phyloP scores from a whole-genome alignment of 2,113 vertebrate genomes.

The Anarhynchus alexandrinus region DNA sequence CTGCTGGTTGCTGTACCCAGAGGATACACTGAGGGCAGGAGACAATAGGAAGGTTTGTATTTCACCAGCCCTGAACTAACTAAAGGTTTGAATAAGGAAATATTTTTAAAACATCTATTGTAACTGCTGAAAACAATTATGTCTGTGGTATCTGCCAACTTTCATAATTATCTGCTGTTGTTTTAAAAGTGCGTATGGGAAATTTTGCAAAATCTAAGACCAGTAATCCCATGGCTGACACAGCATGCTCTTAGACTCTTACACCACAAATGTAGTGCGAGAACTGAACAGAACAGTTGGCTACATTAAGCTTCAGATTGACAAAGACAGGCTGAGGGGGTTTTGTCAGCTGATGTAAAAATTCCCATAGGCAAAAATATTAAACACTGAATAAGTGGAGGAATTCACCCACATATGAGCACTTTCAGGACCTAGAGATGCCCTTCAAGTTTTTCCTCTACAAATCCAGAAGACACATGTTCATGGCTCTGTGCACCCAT shows the following conservation, averaged over 20 bases:
- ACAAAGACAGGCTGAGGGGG: neutral
- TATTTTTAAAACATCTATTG: constrained; percentile 17
- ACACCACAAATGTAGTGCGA: neutral
- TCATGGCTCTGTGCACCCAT: fast-evolving
- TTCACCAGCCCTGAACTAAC: neutral
- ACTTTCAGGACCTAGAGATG: neutral
- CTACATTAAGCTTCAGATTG: neutral
- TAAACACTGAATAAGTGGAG: neutral
- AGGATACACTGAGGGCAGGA: neutral
- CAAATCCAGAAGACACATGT: neutral
- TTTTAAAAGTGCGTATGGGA: constrained; percentile 3
- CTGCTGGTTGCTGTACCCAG: neutral
- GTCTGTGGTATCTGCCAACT: constrained; percentile 1
- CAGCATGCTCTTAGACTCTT: constrained; percentile 8
- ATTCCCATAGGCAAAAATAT: constrained; percentile 2
- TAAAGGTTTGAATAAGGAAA: neutral
- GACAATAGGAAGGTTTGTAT: neutral
- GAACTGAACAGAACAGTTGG: constrained; percentile 9
- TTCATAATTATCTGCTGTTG: constrained; percentile 1
- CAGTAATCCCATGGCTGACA: constrained; percentile 23
- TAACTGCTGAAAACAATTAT: constrained; percentile 32
- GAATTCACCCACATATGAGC: neutral
- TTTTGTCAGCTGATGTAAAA: constrained; percentile 12
- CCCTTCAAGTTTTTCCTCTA: neutral
- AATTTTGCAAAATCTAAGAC: constrained; percentile 41